phyloP scores from a whole-genome alignment of 2,113 vertebrate species.

The Daubentonia madagascariensis region DNA sequence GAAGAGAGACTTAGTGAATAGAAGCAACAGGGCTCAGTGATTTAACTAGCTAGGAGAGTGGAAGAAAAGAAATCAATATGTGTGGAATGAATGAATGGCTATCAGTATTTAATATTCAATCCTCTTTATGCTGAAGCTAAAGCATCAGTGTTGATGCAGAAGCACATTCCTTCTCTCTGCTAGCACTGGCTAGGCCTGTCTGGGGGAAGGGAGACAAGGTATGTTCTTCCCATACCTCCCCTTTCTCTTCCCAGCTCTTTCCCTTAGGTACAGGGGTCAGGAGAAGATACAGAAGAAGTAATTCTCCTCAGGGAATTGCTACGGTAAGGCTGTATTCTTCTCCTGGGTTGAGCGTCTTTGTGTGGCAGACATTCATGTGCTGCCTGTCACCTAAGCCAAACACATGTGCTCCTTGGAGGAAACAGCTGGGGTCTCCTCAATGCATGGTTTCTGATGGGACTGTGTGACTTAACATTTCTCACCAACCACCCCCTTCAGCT shows the following conservation, averaged over 20 bases:
- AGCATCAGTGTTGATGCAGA: not conserved
- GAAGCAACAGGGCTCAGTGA: not conserved
- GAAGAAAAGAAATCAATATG: not conserved
- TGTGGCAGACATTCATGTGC: rapidly evolving
- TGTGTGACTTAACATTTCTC: not conserved
- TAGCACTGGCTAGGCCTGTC: not conserved
- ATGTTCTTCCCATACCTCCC: not conserved
- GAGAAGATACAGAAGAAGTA: not conserved
- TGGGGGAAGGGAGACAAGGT: not conserved
- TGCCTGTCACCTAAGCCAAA: not conserved
- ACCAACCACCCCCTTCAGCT: not conserved
- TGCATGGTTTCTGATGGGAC: not conserved
- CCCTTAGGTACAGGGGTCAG: not conserved
- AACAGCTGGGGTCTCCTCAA: not conserved
- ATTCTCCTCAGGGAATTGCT: not conserved
- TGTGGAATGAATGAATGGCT: not conserved
- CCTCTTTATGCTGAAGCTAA: not conserved
- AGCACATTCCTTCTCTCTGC: not conserved
- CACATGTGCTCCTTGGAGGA: not conserved
- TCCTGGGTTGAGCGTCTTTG: not conserved
- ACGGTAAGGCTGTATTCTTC: not conserved
- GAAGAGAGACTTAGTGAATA: not conserved
- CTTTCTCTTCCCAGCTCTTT: not conserved
- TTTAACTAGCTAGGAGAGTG: not conserved
- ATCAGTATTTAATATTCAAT: not conserved